These are phyloP conservation scores for Zaprionus lineosus DNA, from an alignment of 2,888 invertebrate species.

Conservation along the genomic window DNA sequence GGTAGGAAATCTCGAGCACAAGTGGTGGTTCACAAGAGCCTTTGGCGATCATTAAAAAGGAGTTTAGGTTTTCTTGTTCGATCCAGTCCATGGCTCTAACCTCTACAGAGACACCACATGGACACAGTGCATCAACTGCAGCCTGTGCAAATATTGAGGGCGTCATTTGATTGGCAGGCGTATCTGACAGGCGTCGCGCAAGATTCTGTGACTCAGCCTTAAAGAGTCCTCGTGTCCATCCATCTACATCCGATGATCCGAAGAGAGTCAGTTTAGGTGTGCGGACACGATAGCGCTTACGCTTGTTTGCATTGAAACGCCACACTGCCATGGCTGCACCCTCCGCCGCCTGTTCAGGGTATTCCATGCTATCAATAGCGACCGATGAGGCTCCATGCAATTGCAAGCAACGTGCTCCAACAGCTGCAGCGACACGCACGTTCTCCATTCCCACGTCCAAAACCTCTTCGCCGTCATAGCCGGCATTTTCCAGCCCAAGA, in stretches of 20 bases:
- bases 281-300: constrained; percentile 81
- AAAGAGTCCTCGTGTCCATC: constrained; percentile 87
- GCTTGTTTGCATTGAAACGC: constrained; percentile 86
- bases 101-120: constrained; percentile 84
- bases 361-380: constrained; percentile 85
- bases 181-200: constrained; percentile 87
- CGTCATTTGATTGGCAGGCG: constrained; percentile 90
- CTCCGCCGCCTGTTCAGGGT: constrained; percentile 87
- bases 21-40: constrained; percentile 84
- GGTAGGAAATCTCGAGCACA: constrained; percentile 85
- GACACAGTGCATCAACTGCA: constrained; percentile 86
- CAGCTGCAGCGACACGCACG: constrained; percentile 86
- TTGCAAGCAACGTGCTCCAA: constrained; percentile 83
- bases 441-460: constrained; percentile 87
- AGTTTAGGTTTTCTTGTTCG: constrained; percentile 84
- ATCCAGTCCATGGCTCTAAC: constrained; percentile 85
- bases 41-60: constrained; percentile 83
- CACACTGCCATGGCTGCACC: constrained; percentile 85
- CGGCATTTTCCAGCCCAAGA: constrained; percentile 85
- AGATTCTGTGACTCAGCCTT: constrained; percentile 90
- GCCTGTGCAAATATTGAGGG: constrained; percentile 88
- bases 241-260: constrained; percentile 83
- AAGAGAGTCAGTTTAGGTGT: constrained; percentile 84
- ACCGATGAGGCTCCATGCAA: constrained; percentile 84
- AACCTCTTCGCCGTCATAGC: constrained; percentile 86